Evolutionary conservation across 2,888 invertebrate species (phyloP), one percentile per base, ranked within the genome.

Genomic region (Cephus pulcher): DNA sequence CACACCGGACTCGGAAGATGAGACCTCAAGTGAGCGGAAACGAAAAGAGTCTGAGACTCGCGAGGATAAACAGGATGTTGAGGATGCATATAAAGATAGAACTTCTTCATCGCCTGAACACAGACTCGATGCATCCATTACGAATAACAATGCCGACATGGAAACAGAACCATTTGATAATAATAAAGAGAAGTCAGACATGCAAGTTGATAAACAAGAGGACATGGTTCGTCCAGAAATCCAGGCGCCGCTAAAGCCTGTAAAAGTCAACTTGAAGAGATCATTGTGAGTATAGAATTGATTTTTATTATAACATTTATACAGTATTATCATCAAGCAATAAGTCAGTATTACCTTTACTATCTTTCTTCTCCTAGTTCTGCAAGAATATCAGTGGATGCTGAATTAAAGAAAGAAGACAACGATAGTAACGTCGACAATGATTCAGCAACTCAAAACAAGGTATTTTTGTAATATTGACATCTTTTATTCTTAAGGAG

Each of bases 211-310:
- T 32, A 86, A 85, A 73, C 37, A 40, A 0, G 87, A 87, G 69
- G 79, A 81, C 37, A 69, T 75, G 78, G 75, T 74, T 56, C 37
- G 71, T 23, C 11, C 78, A 69, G 73, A 73, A 69, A 68, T 73
- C 73, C 83, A 82, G 30, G 40, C 77, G 23, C 34, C 76, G 15
- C 56, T 56, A 23, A 56, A 56, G 82, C 89, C 91, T 40, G 85
- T 87, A 6, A 92, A 92, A 88, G 89, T 92, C 73, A 90, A 91
- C 82, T 86, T 92, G 78, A 92, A 91, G 74, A 87, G 92, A 86
- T 90, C 91, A 78, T 92, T 91, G 91, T 92, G 83, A 91, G 91
- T 85, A 80, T 78, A 71, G 71, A 32, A 75, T 23, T 37, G 56
- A 35, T 79, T 69, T 73, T 33, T 69, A 75, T 78, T 34, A 75